phyloP scores from a whole-genome alignment of 92 coral and sea anemone species.

The Parazoanthus darwini region DNA sequence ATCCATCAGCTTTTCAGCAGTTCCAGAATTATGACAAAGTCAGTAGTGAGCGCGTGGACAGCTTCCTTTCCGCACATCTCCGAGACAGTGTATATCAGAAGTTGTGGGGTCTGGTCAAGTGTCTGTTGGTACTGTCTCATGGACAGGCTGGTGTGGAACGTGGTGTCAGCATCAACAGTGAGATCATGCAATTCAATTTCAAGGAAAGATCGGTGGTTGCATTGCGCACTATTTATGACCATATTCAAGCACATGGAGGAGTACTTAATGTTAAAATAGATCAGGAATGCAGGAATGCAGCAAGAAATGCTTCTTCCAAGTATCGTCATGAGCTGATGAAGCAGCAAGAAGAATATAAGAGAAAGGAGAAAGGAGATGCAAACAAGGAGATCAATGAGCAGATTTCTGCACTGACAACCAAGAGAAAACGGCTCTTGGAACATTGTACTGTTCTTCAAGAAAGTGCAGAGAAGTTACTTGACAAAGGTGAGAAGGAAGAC shows the following conservation, averaged over 20 bases:
- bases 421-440: constrained; percentile 46
- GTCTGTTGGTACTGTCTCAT: constrained; percentile 66
- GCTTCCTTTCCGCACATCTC: constrained; percentile 53
- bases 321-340: constrained; percentile 55
- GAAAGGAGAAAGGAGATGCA: constrained; percentile 42
- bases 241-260: constrained; percentile 65
- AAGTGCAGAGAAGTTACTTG: constrained; percentile 76
- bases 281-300: constrained; percentile 73
- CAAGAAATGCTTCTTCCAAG: constrained; percentile 60
- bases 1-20: constrained; percentile 53
- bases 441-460: constrained; percentile 46
- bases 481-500: constrained; percentile 66
- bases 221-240: constrained; percentile 62
- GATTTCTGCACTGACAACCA: constrained; percentile 46
- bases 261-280: constrained; percentile 64
- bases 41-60: constrained; percentile 52
- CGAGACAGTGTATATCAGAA: constrained; percentile 52
- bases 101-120: constrained; percentile 64
- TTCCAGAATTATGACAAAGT: constrained; percentile 60
- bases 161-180: constrained; percentile 70
- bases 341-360: constrained; percentile 45
- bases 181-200: constrained; percentile 63
- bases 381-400: constrained; percentile 61
- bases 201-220: constrained; percentile 72
- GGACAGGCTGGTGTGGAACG: constrained; percentile 83